Conservation (phyloP, 92 coral and sea anemone genomes). For the Parazoanthus darwini region DNA sequence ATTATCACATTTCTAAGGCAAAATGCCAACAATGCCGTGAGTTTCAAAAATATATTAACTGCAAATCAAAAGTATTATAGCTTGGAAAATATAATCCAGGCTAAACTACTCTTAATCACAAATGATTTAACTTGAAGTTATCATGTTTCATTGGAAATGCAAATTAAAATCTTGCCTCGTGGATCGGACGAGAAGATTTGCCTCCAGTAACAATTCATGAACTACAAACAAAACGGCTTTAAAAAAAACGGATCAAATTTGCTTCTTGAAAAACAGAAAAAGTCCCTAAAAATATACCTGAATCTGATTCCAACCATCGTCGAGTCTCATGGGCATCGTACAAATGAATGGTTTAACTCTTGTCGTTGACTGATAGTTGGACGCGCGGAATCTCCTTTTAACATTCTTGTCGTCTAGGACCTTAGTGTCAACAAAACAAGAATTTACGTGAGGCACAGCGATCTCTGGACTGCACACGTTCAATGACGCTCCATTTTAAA, state of each 20-base stretch:
- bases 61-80: not conserved
- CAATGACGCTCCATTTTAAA: not conserved
- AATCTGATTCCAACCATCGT: slow-evolving; percentile 99
- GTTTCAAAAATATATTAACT: not conserved
- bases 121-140: slow-evolving; percentile 2
- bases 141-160: not conserved
- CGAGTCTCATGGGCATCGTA: slow-evolving; percentile 99
- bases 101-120: not conserved
- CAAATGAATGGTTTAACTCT: slow-evolving; percentile 99
- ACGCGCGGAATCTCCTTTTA: slow-evolving; percentile 94
- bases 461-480: not conserved
- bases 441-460: not conserved
- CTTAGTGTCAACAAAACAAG: slow-evolving; percentile 96
- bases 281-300: slow-evolving; percentile 62
- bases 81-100: not conserved
- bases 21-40: not conserved
- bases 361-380: slow-evolving; percentile 98
- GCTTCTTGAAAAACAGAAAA: not conserved
- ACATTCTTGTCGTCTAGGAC: slow-evolving; percentile 99
- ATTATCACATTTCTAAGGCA: not conserved
- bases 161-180: not conserved
- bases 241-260: not conserved
- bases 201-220: slow-evolving; percentile 7
- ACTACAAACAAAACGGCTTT: slow-evolving; percentile 30
- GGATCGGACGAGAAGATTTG: not conserved